Percentiles rank a stretch among this genome's conserved stretches.
These are phyloP conservation scores for Phaenicophaeus curvirostris DNA, from an alignment of 2,797 vertebrate species.

Conservation along the genomic window DNA sequence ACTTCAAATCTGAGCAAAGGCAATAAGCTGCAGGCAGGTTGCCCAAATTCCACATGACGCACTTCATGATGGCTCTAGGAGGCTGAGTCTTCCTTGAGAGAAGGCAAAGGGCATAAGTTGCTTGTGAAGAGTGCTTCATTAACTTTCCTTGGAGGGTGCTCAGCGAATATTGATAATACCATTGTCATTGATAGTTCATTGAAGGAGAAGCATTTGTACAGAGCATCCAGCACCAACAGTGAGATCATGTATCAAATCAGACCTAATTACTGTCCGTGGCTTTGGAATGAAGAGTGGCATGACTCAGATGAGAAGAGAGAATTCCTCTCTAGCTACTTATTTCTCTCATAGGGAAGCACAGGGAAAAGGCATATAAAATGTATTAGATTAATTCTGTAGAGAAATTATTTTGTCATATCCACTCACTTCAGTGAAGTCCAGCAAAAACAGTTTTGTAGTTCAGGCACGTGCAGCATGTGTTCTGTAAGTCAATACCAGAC, in stretches of 20 bases:
- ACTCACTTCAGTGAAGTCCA: background rate
- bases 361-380: background rate
- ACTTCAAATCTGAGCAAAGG: background rate
- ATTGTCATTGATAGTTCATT: slow-evolving; percentile 61
- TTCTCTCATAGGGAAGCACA: background rate
- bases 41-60: slow-evolving; percentile 47
- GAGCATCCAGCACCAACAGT: slow-evolving; percentile 59
- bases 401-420: background rate
- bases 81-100: slow-evolving; percentile 27
- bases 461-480: background rate
- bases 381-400: background rate
- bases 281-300: slow-evolving; percentile 49
- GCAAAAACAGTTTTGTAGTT: background rate
- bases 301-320: slow-evolving; percentile 71
- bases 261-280: slow-evolving; percentile 56
- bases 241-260: slow-evolving; percentile 69
- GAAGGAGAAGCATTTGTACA: slow-evolving; percentile 66
- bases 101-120: slow-evolving; percentile 50
- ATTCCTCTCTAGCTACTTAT: slow-evolving; percentile 36
- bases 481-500: background rate
- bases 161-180: slow-evolving; percentile 60
- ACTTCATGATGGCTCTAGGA: slow-evolving; percentile 12
- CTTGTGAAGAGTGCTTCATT: slow-evolving; percentile 43
- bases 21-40: background rate
- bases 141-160: slow-evolving; percentile 44